Conservation (phyloP, 2,888 invertebrate genomes). For the Napeogenes inachia region DNA sequence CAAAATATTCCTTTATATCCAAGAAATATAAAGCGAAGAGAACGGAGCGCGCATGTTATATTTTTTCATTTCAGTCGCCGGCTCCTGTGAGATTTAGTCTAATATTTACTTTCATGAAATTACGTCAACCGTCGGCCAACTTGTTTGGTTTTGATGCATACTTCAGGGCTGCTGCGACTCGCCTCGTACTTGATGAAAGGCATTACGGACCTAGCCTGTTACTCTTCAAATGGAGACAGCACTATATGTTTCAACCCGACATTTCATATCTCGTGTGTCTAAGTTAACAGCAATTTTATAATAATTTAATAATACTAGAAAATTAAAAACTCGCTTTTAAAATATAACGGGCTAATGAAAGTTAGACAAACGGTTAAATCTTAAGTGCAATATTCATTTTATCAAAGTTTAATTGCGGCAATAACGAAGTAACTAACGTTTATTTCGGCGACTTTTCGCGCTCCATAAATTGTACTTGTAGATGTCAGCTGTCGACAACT, state of each 20-base stretch:
- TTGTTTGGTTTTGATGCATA: constrained; percentile 76
- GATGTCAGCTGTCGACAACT: constrained; percentile 75
- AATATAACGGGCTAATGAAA: background rate
- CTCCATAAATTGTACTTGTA: constrained; percentile 71
- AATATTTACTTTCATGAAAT: constrained; percentile 72
- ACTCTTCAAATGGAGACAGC: constrained; percentile 27
- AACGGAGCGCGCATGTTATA: constrained; percentile 48
- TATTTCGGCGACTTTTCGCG: constrained; percentile 63
- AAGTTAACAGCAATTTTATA: background rate
- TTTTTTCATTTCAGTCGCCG: constrained; percentile 56
- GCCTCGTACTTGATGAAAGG: constrained; percentile 33
- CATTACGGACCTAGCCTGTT: constrained; percentile 34
- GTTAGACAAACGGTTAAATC: constrained; percentile 30
- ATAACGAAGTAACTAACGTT: constrained; percentile 70
- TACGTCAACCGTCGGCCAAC: constrained; percentile 60
- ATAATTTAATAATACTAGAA: background rate
- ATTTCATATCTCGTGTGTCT: constrained; percentile 3
- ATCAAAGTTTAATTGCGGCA: constrained; percentile 69
- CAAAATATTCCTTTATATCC: constrained; percentile 23
- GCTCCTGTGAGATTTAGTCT: constrained; percentile 62
- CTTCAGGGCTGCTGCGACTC: constrained; percentile 48
- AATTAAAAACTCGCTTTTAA: background rate
- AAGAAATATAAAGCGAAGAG: constrained; percentile 39
- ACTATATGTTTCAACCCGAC: constrained; percentile 21
- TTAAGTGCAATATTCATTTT: constrained; percentile 48